Base-by-base conservation (phyloP, 2,888 invertebrate species). In the Patella ulyssiponensis region DNA sequence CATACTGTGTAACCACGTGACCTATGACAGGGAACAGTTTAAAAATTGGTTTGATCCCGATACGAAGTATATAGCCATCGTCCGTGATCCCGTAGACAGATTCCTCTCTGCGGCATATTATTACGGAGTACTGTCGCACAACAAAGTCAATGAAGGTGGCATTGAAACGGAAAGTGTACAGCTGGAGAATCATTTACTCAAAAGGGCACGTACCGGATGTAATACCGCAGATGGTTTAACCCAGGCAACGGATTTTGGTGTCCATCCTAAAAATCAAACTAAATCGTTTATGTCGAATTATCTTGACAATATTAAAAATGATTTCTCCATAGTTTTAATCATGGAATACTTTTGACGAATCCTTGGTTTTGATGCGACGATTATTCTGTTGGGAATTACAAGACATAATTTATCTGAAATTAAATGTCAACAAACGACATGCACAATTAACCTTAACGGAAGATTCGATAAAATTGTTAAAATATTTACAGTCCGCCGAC, bases 341-440 rank as follows among this genome's bases (percentile, higher is more conserved):
- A 82, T 84, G 44, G 91, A 91, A 76, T 86, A 87, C 71, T 89
- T 89, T 91, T 74, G 86, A 89, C 79, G 90, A 90, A 75, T 91
- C 90, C 3, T 77, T 91, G 70, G 81, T 91, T 56, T 78, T 91
- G 33, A 81, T 90, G 11, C 86, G 86, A 76, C 80, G 90, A 23
- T 71, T 81, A n/a, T 80, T 90, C 76, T 88, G 89, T 69, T 90
- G 89, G 90, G 77, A 69, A 3, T 79, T 85, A 1, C 80, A 83
- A 58, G 90, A 91, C 76, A 85, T 91, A 7, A 58, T 91, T 12
- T 88, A 87, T 79, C 56, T 86, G n/a, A 80, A 80, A 17, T 84
- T 84, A 56, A 87, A 88, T 76, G 71, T 72, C 12, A 82, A 80
- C 17, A 78, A 81, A 17, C 72, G 79, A 44, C 81, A 79, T 1